Evolutionary conservation across 2,888 invertebrate genomes (phyloP).

Genomic region (Zeuzera pyrina): DNA sequence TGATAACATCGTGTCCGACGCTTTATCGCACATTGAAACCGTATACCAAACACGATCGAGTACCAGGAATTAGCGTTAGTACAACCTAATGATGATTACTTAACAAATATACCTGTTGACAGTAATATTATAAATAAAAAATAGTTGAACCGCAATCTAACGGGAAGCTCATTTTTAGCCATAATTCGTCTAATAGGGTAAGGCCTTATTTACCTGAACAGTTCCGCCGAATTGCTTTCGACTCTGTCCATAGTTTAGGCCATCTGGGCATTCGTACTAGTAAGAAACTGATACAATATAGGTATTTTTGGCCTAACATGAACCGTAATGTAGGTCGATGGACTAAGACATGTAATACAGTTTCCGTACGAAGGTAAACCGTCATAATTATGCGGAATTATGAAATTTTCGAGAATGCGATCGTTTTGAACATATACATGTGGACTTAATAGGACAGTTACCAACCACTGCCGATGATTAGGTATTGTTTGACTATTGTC

Average conservation of each 20-base stretch:
- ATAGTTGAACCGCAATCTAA: not conserved
- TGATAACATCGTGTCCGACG: slow-evolving; percentile 8
- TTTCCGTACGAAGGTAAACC: slow-evolving; percentile 12
- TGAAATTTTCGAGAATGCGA: slow-evolving; percentile 6
- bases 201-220: too few relatives aligned
- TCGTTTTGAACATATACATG: slow-evolving; percentile 16
- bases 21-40: not conserved
- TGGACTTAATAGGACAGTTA: slow-evolving; percentile 13
- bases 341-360: slow-evolving; percentile 4
- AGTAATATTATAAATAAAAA: not conserved
- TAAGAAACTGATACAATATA: too few relatives aligned
- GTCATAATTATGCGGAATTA: slow-evolving; percentile 9
- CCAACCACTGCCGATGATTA: slow-evolving; percentile 6
- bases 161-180: not conserved
- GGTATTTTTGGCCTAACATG: too few relatives aligned
- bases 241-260: too few relatives aligned
- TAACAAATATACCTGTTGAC: not conserved
- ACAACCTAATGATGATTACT: not conserved
- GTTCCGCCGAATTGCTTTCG: too few relatives aligned
- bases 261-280: too few relatives aligned
- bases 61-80: not conserved
- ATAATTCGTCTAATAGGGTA: too few relatives aligned
- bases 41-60: not conserved
- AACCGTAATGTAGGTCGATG: slow-evolving; percentile 2
- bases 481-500: too few relatives aligned